Evolutionary conservation across 2,797 vertebrate genomes (phyloP).

Genomic region (Tinamus major): DNA sequence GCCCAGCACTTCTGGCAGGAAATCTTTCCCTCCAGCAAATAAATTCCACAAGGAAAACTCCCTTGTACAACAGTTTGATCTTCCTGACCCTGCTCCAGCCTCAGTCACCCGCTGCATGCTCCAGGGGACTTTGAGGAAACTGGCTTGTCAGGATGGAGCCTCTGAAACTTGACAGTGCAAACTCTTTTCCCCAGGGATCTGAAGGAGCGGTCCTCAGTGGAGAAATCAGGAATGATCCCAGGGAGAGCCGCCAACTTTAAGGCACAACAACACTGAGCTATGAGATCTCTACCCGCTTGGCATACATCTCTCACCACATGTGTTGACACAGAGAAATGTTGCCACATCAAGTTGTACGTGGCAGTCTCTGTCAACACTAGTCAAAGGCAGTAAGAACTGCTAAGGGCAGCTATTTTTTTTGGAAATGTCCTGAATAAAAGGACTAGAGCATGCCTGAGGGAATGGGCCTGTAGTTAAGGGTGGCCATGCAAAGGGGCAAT

Average conservation of each 20-base stretch:
- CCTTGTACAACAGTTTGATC: not conserved
- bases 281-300: not conserved
- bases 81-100: not conserved
- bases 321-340: conserved; percentile 51
- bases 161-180: not conserved
- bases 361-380: conserved; percentile 33
- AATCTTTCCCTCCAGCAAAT: not conserved
- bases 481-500: not conserved
- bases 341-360: conserved; percentile 17
- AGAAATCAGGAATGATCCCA: not conserved
- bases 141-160: not conserved
- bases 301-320: conserved; percentile 45
- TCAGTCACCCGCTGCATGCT: not conserved
- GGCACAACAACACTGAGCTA: conserved; percentile 11
- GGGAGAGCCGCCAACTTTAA: not conserved
- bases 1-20: accelerated
- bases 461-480: not conserved
- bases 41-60: not conserved
- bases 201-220: not conserved
- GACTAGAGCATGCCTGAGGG: not conserved
- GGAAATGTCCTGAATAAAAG: not conserved
- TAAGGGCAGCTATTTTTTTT: conserved; percentile 44
- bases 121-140: not conserved
- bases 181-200: not conserved
- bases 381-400: conserved; percentile 12